Evolutionary conservation across 2,113 vertebrate species (phyloP), one percentile per base, ranked within the genome.

Genomic region (Trogon surrucura): DNA sequence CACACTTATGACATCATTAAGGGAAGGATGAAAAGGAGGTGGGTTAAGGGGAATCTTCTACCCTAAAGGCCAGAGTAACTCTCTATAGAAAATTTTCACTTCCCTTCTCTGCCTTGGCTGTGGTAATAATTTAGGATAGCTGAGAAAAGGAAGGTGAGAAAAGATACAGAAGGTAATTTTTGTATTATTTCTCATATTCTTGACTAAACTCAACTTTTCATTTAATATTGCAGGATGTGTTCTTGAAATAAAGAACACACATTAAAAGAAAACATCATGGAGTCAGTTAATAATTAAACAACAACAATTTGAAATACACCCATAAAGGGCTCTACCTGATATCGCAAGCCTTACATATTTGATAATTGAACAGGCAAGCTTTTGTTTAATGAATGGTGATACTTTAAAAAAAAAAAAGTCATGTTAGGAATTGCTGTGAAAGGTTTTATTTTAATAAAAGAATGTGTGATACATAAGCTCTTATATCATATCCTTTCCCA

Each of bases 261-360:
- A 91, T 70, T 0, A 13, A 89, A 95, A 89, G 60, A 92, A 88
- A 92, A 62, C 67, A 54, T 0, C 32, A 75, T 70, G 86, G 71
- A 91, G 92, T 72, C 85, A 74, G 93, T 97, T 97, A 97, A 97
- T 97, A 91, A 97, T 97, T 97, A 95, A 96, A 85, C 78, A 87
- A 34, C 18, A 27, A 69, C 85, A 85, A 95, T 89, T 91, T 92
- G 58, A 89, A 93, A 83, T 91, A 94, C 87, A 84, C 67, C 79
- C 91, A 74, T 91, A 47, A 19, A 88, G 67, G 85, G 54, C 78
- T 62, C 71, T 93, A 83, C 90, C 70, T 91, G 93, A 93, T 97
- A 97, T 95, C 95, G 88, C 88, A 89, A 58, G 92, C 21, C 77
- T 95, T 94, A 85, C 92, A 75, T 93, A 96, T 83, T 81, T 96